phyloP scores from a whole-genome alignment of 2,797 vertebrate genomes.

The Acipenser oxyrinchus region DNA sequence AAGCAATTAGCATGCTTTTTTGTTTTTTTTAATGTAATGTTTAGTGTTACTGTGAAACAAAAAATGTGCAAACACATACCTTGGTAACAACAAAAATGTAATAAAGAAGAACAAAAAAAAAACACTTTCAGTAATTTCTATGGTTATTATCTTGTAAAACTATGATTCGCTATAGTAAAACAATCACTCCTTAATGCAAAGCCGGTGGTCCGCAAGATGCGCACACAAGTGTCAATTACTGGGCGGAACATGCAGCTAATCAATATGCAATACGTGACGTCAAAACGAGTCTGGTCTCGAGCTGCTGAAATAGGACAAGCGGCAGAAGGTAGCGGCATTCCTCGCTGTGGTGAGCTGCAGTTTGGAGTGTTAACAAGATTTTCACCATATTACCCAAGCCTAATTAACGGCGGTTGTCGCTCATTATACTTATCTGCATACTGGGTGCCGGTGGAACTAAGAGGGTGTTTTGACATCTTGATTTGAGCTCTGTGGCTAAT shows the following conservation, averaged over 20 bases:
- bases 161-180: background rate
- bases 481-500: constrained; percentile 28
- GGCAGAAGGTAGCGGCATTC: constrained; percentile 43
- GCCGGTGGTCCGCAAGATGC: constrained; percentile 1
- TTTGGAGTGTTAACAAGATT: constrained; percentile 32
- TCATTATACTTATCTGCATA: constrained; percentile 21
- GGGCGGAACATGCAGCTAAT: constrained; percentile 57
- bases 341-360: constrained; percentile 44
- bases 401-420: constrained; percentile 15
- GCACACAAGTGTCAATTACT: constrained; percentile 62
- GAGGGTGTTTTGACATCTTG: constrained; percentile 37
- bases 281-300: constrained; percentile 66
- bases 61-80: background rate
- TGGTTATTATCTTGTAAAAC: background rate
- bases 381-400: constrained; percentile 23
- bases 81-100: background rate
- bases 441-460: constrained; percentile 37
- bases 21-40: no score
- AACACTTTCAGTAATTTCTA: background rate
- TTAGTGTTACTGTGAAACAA: no score
- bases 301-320: constrained; percentile 79
- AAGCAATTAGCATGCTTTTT: background rate
- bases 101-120: background rate
- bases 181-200: constrained; percentile 2
- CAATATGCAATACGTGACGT: constrained; percentile 70